phyloP scores from a whole-genome alignment of 2,888 invertebrate genomes.

The Archips xylosteana region DNA sequence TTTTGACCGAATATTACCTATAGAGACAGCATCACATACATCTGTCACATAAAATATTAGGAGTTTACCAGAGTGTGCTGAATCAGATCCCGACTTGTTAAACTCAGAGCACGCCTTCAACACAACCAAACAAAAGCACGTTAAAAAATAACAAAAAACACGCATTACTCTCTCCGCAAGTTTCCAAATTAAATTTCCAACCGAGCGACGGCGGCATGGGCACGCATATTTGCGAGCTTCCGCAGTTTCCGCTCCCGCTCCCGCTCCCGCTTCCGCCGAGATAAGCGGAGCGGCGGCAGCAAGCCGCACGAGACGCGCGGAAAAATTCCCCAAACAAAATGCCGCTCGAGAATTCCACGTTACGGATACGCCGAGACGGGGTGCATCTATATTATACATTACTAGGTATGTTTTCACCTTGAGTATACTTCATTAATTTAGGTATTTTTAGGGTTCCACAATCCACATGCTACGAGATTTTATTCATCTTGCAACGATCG shows the following conservation, averaged over 20 bases:
- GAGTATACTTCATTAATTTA: background rate
- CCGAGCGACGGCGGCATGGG: background rate
- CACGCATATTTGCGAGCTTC: conserved; percentile 19
- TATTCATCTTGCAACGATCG: no score
- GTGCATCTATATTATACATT: background rate
- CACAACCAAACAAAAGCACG: background rate
- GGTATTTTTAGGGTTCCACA: background rate
- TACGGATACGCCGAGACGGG: background rate
- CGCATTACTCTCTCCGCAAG: conserved; percentile 1
- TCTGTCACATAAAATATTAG: no score
- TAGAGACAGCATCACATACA: no score
- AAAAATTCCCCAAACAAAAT: conserved; percentile 17
- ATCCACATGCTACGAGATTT: background rate
- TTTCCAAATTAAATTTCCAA: conserved; percentile 17
- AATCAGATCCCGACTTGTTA: background rate
- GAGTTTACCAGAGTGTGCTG: no score
- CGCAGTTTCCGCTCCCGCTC: conserved; percentile 10
- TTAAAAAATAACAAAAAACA: background rate
- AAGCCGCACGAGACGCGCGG: conserved; percentile 9
- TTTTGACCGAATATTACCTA: no score
- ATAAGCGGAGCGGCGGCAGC: conserved; percentile 10
- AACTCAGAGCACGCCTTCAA: background rate
- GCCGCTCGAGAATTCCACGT: conserved; percentile 3
- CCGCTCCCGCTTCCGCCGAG: conserved; percentile 4
- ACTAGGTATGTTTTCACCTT: background rate